phyloP scores from a whole-genome alignment of 1,140 invertebrate species.

The Bilobella aurantiaca region DNA sequence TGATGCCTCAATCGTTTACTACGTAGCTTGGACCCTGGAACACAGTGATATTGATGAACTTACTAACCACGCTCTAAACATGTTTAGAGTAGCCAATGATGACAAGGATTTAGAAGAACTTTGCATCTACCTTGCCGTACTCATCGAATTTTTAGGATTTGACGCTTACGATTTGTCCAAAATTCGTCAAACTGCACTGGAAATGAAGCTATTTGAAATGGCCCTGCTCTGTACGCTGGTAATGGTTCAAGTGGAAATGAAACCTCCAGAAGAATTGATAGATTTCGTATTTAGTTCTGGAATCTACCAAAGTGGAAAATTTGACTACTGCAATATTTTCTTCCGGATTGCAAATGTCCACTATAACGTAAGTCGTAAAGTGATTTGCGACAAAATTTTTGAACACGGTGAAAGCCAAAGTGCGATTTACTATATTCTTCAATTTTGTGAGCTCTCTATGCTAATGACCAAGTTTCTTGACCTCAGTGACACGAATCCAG shows the following conservation, averaged over 20 bases:
- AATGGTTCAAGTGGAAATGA: background rate
- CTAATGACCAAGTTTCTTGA: background rate
- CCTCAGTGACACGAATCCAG: background rate
- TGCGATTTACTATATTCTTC: too few relatives aligned
- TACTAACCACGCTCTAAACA: background rate
- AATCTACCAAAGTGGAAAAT: background rate
- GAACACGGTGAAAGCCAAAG: too few relatives aligned
- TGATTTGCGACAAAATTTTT: too few relatives aligned
- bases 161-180: background rate
- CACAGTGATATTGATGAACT: constrained; percentile 7
- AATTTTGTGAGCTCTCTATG: background rate
- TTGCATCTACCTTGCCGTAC: constrained; percentile 12
- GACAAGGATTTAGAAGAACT: constrained; percentile 4
- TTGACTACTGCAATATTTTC: too few relatives aligned
- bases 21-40: background rate
- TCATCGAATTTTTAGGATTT: background rate
- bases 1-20: background rate
- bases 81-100: too few relatives aligned
- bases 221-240: constrained; percentile 25
- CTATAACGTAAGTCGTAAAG: too few relatives aligned
- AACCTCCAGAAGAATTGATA: background rate
- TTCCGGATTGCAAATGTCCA: too few relatives aligned
- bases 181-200: constrained; percentile 11
- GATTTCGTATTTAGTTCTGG: background rate
- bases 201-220: constrained; percentile 13